Percentiles rank a stretch among this genome's conserved stretches.
phyloP scores from a whole-genome alignment of 2,888 invertebrate genomes.

The Ptychoptera albimana region DNA sequence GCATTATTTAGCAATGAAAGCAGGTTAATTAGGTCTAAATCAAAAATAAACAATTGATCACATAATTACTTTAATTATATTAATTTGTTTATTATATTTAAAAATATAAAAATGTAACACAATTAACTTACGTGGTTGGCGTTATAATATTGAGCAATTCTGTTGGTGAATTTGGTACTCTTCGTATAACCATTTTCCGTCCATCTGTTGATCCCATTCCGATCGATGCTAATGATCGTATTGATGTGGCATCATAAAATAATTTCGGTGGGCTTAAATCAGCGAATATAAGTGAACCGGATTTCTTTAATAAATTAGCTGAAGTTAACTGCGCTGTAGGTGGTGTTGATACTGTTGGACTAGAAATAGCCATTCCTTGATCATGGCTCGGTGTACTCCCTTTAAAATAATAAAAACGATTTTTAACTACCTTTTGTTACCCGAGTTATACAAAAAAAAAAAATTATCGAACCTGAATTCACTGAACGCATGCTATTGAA shows the following conservation, averaged over 20 bases:
- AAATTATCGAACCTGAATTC: slow-evolving; percentile 22
- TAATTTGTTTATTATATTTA: too few species aligned
- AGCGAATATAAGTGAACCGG: slow-evolving; percentile 38
- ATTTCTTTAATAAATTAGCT: slow-evolving; percentile 25
- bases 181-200: slow-evolving; percentile 64
- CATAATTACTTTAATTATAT: too few species aligned
- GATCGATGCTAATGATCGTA: slow-evolving; percentile 66
- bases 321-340: slow-evolving; percentile 31
- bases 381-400: slow-evolving; percentile 5
- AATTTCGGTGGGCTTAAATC: slow-evolving; percentile 40
- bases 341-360: slow-evolving; percentile 25
- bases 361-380: slow-evolving; percentile 12
- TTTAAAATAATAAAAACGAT: too few species aligned
- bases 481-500: slow-evolving; percentile 27
- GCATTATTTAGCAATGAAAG: too few species aligned
- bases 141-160: slow-evolving; percentile 74
- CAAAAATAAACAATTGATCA: too few species aligned
- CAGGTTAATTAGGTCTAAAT: too few species aligned
- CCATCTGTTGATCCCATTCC: slow-evolving; percentile 84
- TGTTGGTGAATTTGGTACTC: slow-evolving; percentile 71
- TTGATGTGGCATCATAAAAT: slow-evolving; percentile 51
- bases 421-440: too few species aligned
- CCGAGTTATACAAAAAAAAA: background rate
- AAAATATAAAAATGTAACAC: too few species aligned
- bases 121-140: slow-evolving; percentile 53